Evolutionary conservation across 35 echinoderm and acorn worm species (phyloP), one percentile per base, ranked within the genome.

Genomic region (Strongylocentrotus purpuratus): DNA sequence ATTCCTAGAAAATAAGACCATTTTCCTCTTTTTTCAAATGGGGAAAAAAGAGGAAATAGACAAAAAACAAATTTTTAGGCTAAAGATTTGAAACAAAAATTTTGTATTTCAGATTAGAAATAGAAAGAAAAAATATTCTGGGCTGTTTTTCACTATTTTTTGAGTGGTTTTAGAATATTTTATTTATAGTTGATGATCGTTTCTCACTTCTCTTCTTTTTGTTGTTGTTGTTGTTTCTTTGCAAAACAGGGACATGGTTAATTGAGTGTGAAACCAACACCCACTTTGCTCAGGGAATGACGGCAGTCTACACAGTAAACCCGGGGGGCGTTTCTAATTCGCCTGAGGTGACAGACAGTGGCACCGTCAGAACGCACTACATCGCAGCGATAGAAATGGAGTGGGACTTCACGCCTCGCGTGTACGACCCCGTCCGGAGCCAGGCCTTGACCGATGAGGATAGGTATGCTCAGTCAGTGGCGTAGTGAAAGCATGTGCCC

Each of bases 221-320:
- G n/a, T 41, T 41, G 35, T 41, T 41, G 35, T 41, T 41, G 35
- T 41, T 94, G 2, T 28, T 20, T 59, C 45, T 48, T 31, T 94
- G 46, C 5, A 89, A 88, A 35, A 18, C 10, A 99, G 98, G 98
- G 10, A 52, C 14, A 35, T 99, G 97, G 96, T 35, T 92, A 10
- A 96, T 99, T 88, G 97, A 95, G 28, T 97, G 96, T 35, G 46
- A 96, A 65, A 99, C 97, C 28, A 96, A 97, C 48, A 92, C 95
- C 35, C 98, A 99, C 71, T 96, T 94, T 60, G 91, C 70, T 0
- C 94, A 97, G 3, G 98, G 98, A 13, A 97, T 97, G 97, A 60
- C 55, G 28, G 96, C 94, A 2, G 14, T 87, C 13, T 99, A 98
- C 88, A 95, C 45, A 9, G 97, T 99, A 12, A 7, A 46, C 0